These are phyloP conservation scores for Epizoanthus illoricatus DNA, from an alignment of 92 coral and sea anemone genomes.

Conservation along the genomic window DNA sequence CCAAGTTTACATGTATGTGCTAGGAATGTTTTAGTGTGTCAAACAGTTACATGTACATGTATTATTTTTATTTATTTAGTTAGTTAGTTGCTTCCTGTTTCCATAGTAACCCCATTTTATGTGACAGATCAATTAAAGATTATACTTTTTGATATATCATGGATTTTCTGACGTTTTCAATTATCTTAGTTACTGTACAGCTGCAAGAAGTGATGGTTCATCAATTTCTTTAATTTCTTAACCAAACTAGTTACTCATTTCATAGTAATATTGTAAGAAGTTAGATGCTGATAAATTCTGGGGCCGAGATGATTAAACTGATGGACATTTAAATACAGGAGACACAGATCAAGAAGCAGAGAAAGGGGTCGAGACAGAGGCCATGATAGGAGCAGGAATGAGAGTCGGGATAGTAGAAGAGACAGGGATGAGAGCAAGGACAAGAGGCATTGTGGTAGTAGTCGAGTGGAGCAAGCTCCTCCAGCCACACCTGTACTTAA, in stretches of 20 bases:
- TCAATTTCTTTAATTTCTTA: too few species aligned
- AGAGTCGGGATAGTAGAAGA: slow-evolving; percentile 44
- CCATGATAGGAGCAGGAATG: slow-evolving; percentile 44
- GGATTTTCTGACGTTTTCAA: too few species aligned
- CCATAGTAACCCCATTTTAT: too few species aligned
- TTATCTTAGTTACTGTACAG: too few species aligned
- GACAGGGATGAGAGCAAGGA: slow-evolving; percentile 32
- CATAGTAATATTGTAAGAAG: background rate
- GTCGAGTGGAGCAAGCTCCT: slow-evolving; percentile 85
- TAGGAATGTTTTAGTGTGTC: too few species aligned
- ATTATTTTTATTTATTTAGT: too few species aligned
- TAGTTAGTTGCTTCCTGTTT: too few species aligned
- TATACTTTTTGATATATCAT: background rate
- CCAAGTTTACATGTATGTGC: too few species aligned
- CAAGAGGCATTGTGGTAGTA: slow-evolving; percentile 53
- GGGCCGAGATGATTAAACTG: background rate
- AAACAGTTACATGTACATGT: too few species aligned
- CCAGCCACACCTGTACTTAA: slow-evolving; percentile 78
- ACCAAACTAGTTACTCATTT: background rate
- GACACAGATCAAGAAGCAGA: slow-evolving; percentile 76
- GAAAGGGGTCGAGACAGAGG: slow-evolving; percentile 52
- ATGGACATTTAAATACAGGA: slow-evolving; percentile 38
- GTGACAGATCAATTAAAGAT: background rate
- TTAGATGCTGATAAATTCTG: background rate
- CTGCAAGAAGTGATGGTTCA: too few species aligned